Base-by-base conservation (phyloP, 2,113 vertebrate genomes). In the Spea bombifrons region DNA sequence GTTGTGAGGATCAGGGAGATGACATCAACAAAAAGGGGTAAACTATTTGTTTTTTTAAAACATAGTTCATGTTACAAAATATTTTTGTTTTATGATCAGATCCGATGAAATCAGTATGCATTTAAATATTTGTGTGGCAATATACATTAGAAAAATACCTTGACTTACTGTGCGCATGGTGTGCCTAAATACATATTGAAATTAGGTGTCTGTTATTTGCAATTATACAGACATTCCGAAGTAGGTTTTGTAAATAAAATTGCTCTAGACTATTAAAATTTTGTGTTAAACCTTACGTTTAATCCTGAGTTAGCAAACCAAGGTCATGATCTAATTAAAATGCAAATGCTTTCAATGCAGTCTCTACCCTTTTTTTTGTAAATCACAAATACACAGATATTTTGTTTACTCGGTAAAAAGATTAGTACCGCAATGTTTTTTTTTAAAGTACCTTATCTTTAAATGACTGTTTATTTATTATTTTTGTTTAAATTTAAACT, bases 271-370 rank as follows among this genome's bases (percentile, higher is more conserved):
- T 70, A 70, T 70, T 70, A n/a, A n/a, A 70, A 70, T 50, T 49
- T 16, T 47, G 46, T 70, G 46, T 16, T 50, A 50, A 70, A 47
- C 4, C 48, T 50, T 49, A 48, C 17, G 49, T 49, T 70, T 49
- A 70, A 70, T 70, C 16, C 50, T 49, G 67, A 70, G 47, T 17
- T 70, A 50, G 67, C 13, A 70, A 50, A n/a, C 46, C 46, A 15
- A 70, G 67, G 67, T 70, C 48, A 70, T 47, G 67, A 6, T 47
- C 43, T 70, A 70, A 70, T 70, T 70, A 70, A 70, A 70, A 70
- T 70, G 67, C 67, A 50, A 70, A 70, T 70, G 67, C n/a, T 50
- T 48, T 46, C 47, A 16, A 16, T 49, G 66, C 10, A 68, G 5
- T 43, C 10, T 49, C 30, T 70, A n/a, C 48, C 48, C 50, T 50